Evolutionary conservation across 2,113 vertebrate genomes (phyloP).

Genomic region (Otolemur garnettii): DNA sequence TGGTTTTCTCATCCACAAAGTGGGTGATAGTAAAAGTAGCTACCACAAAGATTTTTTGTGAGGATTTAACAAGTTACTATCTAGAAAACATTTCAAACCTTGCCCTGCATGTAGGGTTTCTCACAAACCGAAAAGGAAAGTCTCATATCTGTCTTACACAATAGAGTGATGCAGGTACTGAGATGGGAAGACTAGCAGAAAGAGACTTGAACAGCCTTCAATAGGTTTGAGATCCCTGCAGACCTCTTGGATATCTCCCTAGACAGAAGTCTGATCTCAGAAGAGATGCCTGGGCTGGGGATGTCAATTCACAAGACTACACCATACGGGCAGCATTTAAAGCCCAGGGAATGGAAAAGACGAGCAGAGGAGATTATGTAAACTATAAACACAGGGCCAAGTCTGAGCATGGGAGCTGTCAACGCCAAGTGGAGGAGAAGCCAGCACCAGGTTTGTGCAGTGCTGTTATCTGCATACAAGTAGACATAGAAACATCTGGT

Average conservation of each 20-base stretch:
- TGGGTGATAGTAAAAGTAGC: not conserved
- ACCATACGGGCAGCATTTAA: not conserved
- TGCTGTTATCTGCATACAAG: not conserved
- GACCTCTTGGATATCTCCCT: not conserved
- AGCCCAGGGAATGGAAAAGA: not conserved
- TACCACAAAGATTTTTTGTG: not conserved
- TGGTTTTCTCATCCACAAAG: slow-evolving; percentile 2
- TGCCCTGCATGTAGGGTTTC: not conserved
- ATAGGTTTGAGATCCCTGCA: not conserved
- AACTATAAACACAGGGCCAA: not conserved
- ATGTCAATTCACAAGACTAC: not conserved
- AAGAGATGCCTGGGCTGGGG: not conserved
- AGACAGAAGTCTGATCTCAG: slow-evolving; percentile 4
- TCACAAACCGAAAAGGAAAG: not conserved
- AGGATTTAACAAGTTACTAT: not conserved
- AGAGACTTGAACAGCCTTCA: not conserved
- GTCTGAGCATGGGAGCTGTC: not conserved
- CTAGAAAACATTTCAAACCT: not conserved
- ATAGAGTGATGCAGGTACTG: not conserved
- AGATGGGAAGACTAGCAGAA: not conserved
- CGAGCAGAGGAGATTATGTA: not conserved
- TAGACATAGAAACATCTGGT: not conserved
- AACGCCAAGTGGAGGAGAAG: not conserved
- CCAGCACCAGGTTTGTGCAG: not conserved
- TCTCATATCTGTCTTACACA: not conserved